Evolutionary conservation across 2,888 invertebrate genomes (phyloP).

Genomic region (Balanococcus diminutus): DNA sequence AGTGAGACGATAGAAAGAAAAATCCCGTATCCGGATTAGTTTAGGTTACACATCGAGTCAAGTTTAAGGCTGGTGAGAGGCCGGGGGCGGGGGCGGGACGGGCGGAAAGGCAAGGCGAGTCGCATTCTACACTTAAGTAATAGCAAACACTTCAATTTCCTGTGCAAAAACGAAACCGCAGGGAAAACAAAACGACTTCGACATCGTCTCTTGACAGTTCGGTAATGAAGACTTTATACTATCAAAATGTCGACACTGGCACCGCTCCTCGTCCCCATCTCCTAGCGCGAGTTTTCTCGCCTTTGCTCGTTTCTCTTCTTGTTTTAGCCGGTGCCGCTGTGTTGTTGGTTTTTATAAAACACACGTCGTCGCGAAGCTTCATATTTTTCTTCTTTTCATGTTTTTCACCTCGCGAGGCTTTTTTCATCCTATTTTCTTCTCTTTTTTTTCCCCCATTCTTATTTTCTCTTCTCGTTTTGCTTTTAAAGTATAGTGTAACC

Average conservation of each 20-base stretch:
- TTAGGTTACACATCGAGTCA: neutral
- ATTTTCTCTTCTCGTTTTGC: neutral
- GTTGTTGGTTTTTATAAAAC: neutral
- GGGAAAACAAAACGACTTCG: conserved; percentile 48
- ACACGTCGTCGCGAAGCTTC: neutral
- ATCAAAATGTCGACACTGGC: conserved; percentile 5
- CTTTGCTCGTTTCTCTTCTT: neutral
- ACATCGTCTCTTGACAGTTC: conserved; percentile 38
- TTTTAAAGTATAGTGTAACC: neutral
- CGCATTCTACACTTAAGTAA: conserved; percentile 42
- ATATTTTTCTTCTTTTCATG: neutral
- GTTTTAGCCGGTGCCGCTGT: neutral
- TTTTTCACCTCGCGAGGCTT: neutral
- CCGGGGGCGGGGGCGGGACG: neutral
- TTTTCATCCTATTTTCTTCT: neutral
- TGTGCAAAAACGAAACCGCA: conserved; percentile 30
- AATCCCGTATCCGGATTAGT: neutral
- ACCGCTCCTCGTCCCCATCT: neutral
- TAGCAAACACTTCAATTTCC: conserved; percentile 53
- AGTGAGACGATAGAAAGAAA: neutral
- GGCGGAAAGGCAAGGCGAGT: neutral
- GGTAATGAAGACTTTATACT: conserved; percentile 36
- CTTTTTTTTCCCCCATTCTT: no score
- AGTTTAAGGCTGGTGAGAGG: neutral
- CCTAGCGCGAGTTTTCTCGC: neutral